phyloP scores from a whole-genome alignment of 1,140 invertebrate species.

The Aphelenchoides besseyi region DNA sequence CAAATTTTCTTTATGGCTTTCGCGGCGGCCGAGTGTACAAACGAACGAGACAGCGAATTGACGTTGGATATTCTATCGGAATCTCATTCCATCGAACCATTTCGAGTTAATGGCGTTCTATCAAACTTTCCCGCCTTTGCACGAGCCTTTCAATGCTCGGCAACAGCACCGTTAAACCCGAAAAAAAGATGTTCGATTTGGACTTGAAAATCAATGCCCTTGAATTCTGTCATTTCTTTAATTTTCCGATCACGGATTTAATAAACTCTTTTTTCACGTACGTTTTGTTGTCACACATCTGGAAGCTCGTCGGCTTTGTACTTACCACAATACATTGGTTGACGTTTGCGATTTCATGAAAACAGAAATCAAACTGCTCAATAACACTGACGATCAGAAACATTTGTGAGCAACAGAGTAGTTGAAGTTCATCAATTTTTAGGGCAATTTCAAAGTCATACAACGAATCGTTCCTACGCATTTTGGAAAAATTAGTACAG shows the following conservation, averaged over 20 bases:
- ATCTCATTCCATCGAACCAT: slow-evolving; percentile 40
- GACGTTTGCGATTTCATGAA: slow-evolving; percentile 85
- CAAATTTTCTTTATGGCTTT: slow-evolving; percentile 60
- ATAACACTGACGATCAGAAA: slow-evolving; percentile 90
- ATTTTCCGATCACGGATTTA: too few relatives aligned
- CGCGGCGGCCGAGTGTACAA: slow-evolving; percentile 30
- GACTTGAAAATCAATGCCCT: too few relatives aligned
- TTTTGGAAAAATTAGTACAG: slow-evolving; percentile 64
- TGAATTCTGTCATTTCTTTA: too few relatives aligned
- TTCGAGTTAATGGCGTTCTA: slow-evolving; percentile 53
- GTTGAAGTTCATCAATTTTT: slow-evolving; percentile 20
- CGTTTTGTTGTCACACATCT: slow-evolving; percentile 84
- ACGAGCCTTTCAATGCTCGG: slow-evolving; percentile 46
- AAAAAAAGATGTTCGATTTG: slow-evolving; percentile 41
- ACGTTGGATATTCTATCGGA: slow-evolving; percentile 43
- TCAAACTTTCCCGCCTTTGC: slow-evolving; percentile 53
- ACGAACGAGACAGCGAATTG: slow-evolving; percentile 38
- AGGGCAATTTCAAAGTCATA: slow-evolving; percentile 49
- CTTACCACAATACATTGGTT: slow-evolving; percentile 88
- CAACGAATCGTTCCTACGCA: slow-evolving; percentile 55
- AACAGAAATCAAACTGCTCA: slow-evolving; percentile 83
- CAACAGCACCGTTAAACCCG: slow-evolving; percentile 36
- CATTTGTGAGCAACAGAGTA: slow-evolving; percentile 76
- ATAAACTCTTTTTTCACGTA: too few relatives aligned
- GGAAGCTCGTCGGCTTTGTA: slow-evolving; percentile 95